Percentiles rank a stretch among this genome's conserved stretches.
Evolutionary conservation across 2,113 vertebrate genomes (phyloP).

Genomic region (Morone chrysops): DNA sequence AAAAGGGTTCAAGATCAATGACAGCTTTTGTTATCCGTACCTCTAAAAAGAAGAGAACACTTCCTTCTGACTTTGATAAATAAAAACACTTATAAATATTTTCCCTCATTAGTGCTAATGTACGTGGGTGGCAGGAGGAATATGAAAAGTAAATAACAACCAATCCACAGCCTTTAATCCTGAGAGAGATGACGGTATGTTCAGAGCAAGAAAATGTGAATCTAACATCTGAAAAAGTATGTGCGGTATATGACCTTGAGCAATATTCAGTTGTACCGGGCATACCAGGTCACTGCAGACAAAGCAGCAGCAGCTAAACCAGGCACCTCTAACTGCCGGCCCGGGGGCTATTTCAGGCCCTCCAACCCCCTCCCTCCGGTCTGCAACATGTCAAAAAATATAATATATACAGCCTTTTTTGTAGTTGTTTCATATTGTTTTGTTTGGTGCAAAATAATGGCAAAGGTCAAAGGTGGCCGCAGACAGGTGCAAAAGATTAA

Average conservation of each 20-base stretch:
- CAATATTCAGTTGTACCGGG: not conserved
- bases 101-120: not conserved
- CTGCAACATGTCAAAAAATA: no score
- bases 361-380: no score
- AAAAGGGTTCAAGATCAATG: not conserved
- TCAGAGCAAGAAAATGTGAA: not conserved
- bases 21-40: not conserved
- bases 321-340: no score
- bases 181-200: not conserved
- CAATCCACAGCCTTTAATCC: constrained; percentile 1
- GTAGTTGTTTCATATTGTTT: no score
- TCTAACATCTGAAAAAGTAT: not conserved
- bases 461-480: no score
- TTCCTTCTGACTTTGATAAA: not conserved
- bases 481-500: no score
- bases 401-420: no score
- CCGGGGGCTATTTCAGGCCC: no score
- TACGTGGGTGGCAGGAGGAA: not conserved
- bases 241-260: constrained; percentile 27
- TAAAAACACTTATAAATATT: not conserved
- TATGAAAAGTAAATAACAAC: constrained; percentile 10
- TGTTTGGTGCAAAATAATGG: no score
- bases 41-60: not conserved
- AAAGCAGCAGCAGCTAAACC: not conserved
- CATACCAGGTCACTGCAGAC: not conserved